These are phyloP conservation scores for Epinephelus lanceolatus DNA, from an alignment of 2,113 vertebrate species.

Conservation along the genomic window DNA sequence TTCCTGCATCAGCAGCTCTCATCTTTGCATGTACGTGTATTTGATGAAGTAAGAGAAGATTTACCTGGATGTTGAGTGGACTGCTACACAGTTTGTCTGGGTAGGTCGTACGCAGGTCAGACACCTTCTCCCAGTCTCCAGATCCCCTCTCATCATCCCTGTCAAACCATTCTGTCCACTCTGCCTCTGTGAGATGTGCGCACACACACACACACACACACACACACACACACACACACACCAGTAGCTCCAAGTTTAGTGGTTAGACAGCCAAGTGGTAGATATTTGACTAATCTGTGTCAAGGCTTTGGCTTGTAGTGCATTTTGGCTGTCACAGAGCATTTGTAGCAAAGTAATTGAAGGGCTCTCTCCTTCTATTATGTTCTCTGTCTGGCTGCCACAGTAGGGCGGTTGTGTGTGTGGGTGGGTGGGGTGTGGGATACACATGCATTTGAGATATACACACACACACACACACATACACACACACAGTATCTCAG, in stretches of 20 bases:
- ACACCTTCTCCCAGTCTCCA: slow-evolving; percentile 93
- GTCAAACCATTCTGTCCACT: slow-evolving; percentile 96
- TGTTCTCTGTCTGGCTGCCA: slow-evolving; percentile 25
- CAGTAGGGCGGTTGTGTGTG: slow-evolving; percentile 10
- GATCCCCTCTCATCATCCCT: slow-evolving; percentile 87
- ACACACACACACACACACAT: too few species aligned
- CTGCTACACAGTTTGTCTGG: slow-evolving; percentile 90
- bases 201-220: slow-evolving; percentile 4
- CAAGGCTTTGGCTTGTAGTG: slow-evolving; percentile 27
- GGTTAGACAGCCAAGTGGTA: slow-evolving; percentile 16
- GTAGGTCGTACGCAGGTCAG: slow-evolving; percentile 87
- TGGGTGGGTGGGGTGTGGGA: not conserved
- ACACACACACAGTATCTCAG: too few species aligned
- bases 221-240: slow-evolving; percentile 30
- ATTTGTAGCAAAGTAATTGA: slow-evolving; percentile 35
- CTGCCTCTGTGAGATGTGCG: slow-evolving; percentile 85
- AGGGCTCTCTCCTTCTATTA: slow-evolving; percentile 36
- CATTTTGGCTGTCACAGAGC: slow-evolving; percentile 36
- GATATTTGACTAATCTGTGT: slow-evolving; percentile 35
- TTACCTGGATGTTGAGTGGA: slow-evolving; percentile 95
- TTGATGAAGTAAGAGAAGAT: not conserved
- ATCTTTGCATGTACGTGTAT: not conserved
- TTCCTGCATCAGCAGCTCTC: slow-evolving; percentile 1
- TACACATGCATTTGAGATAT: too few species aligned
- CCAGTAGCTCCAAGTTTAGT: slow-evolving; percentile 19